Conservation (phyloP, 2,888 invertebrate species). For the Rhyacophila evoluta region DNA sequence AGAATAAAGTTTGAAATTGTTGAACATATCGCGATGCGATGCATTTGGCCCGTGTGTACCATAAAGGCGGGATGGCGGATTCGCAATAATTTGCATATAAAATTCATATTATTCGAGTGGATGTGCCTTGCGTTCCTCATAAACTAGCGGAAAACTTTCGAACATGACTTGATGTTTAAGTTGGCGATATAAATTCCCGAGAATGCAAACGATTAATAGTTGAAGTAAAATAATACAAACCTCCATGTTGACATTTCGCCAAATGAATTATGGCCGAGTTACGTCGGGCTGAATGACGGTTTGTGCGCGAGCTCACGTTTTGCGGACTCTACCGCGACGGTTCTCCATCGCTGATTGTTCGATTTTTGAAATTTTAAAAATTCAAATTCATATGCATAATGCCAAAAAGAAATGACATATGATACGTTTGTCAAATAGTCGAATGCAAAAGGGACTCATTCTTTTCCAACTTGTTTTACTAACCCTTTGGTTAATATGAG, state of each 20-base stretch:
- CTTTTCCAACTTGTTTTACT: too few species aligned
- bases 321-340: background rate
- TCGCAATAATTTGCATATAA: slow-evolving; percentile 46
- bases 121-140: slow-evolving; percentile 45
- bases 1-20: slow-evolving; percentile 2
- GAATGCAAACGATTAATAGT: slow-evolving; percentile 52
- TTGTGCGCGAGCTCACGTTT: slow-evolving; percentile 1
- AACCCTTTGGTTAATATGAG: too few species aligned
- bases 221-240: slow-evolving; percentile 48
- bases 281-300: slow-evolving; percentile 25
- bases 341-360: background rate
- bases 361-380: too few species aligned
- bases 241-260: slow-evolving; percentile 48
- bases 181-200: slow-evolving; percentile 47
- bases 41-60: slow-evolving; percentile 29
- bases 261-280: slow-evolving; percentile 46
- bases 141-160: slow-evolving; percentile 50
- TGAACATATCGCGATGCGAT: slow-evolving; percentile 11
- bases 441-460: too few species aligned
- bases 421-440: too few species aligned
- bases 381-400: too few species aligned
- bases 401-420: too few species aligned
- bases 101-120: slow-evolving; percentile 44
- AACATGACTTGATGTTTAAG: slow-evolving; percentile 49
- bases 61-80: slow-evolving; percentile 37